Evolutionary conservation across 2,888 invertebrate species (phyloP).

Genomic region (Ectropis crepuscularia): DNA sequence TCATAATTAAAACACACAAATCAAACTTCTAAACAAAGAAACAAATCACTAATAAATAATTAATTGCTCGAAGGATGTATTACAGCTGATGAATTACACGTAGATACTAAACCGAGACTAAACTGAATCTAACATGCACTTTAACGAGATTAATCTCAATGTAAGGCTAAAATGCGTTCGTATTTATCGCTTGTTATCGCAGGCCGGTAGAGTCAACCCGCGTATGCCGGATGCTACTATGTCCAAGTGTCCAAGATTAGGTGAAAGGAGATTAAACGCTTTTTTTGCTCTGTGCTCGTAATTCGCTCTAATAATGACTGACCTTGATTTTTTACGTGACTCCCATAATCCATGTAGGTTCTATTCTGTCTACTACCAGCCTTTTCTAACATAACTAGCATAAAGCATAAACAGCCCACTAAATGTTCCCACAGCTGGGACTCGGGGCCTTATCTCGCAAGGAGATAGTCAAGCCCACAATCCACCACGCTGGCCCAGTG

Average conservation of each 20-base stretch:
- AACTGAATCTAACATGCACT: slow-evolving; percentile 67
- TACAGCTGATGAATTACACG: slow-evolving; percentile 24
- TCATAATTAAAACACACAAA: slow-evolving; percentile 48
- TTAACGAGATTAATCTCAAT: slow-evolving; percentile 58
- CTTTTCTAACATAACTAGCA: no score
- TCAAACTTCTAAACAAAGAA: not conserved
- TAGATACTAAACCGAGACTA: slow-evolving; percentile 46
- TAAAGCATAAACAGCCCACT: no score
- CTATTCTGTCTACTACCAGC: no score
- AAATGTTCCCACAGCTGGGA: no score
- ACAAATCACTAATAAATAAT: not conserved
- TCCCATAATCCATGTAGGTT: slow-evolving; percentile 36
- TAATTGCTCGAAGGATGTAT: no score
- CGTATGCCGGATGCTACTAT: slow-evolving; percentile 6
- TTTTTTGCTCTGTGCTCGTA: slow-evolving; percentile 49
- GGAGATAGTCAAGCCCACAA: no score
- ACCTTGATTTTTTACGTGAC: slow-evolving; percentile 60
- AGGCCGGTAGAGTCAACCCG: slow-evolving; percentile 34
- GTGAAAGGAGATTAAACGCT: slow-evolving; percentile 61
- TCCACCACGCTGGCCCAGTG: no score
- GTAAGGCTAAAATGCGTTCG: slow-evolving; percentile 59
- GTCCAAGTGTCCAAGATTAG: slow-evolving; percentile 41
- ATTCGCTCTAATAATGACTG: slow-evolving; percentile 57
- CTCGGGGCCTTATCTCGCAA: no score
- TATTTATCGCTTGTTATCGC: slow-evolving; percentile 52